phyloP scores from a whole-genome alignment of 2,113 vertebrate species.

The Amblyopsis rosae region DNA sequence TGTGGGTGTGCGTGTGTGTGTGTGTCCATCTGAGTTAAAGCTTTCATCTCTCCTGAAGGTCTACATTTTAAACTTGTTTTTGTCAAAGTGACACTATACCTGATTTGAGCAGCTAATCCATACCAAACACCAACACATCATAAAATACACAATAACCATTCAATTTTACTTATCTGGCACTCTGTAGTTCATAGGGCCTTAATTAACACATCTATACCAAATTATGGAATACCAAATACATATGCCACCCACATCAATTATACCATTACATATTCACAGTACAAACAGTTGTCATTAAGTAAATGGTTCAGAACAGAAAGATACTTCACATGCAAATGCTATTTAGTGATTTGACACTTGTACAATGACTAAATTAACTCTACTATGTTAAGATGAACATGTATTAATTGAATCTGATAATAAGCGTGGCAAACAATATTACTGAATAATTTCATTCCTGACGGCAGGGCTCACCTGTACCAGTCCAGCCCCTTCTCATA shows the following conservation, averaged over 20 bases:
- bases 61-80: not conserved
- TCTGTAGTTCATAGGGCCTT: too few species aligned
- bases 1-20: not conserved
- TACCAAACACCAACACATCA: too few species aligned
- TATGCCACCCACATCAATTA: not conserved
- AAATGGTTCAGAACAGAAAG: not conserved
- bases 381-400: not conserved
- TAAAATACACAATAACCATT: too few species aligned
- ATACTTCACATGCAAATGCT: not conserved
- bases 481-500: constrained; percentile 95
- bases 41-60: not conserved
- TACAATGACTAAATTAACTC: too few species aligned
- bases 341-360: not conserved
- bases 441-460: not conserved
- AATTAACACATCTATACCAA: too few species aligned
- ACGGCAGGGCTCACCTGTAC: constrained; percentile 87
- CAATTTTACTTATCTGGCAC: too few species aligned
- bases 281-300: not conserved
- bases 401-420: not conserved
- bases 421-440: not conserved
- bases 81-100: not conserved
- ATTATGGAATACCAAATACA: not conserved
- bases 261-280: too few species aligned
- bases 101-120: too few species aligned
- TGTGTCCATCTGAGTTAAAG: not conserved